Evolutionary conservation across 1,140 invertebrate genomes (phyloP).

Genomic region (Nasonia giraulti): DNA sequence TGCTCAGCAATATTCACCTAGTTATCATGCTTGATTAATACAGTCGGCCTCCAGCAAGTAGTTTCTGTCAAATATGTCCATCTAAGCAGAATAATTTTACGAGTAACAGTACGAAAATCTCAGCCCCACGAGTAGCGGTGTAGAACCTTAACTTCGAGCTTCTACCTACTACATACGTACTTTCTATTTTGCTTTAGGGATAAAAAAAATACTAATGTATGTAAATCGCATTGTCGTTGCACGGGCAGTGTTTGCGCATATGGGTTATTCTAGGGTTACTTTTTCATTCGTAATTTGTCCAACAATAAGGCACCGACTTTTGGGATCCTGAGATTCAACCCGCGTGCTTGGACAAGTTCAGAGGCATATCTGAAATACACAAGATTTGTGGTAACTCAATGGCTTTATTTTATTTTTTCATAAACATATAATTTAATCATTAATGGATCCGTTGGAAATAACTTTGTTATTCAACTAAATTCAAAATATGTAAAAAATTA

Average conservation of each 20-base stretch:
- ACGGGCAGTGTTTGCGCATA: constrained; percentile 70
- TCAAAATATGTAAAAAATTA: constrained; percentile 48
- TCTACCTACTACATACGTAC: constrained; percentile 68
- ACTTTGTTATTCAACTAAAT: too few species aligned
- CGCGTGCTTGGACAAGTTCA: constrained; percentile 75
- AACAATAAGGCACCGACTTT: constrained; percentile 73
- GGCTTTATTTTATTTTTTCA: neutral
- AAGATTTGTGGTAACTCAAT: neutral
- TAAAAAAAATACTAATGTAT: constrained; percentile 72
- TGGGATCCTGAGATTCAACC: constrained; percentile 74
- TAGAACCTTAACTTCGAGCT: constrained; percentile 57
- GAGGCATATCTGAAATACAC: constrained; percentile 71
- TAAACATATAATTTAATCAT: neutral
- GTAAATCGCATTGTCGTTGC: constrained; percentile 73
- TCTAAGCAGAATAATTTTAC: constrained; percentile 31
- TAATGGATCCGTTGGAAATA: too few species aligned
- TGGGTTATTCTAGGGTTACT: constrained; percentile 43
- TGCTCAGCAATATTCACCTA: constrained; percentile 13
- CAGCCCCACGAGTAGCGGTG: constrained; percentile 4
- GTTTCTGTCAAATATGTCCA: neutral
- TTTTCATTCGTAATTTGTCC: constrained; percentile 61
- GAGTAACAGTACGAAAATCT: constrained; percentile 23
- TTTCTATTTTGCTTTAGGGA: constrained; percentile 61
- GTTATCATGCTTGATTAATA: constrained; percentile 15
- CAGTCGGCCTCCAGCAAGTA: neutral